Percentiles rank a stretch among this genome's conserved stretches.
phyloP scores from a whole-genome alignment of 92 coral and sea anemone species.

The Metridium senile region DNA sequence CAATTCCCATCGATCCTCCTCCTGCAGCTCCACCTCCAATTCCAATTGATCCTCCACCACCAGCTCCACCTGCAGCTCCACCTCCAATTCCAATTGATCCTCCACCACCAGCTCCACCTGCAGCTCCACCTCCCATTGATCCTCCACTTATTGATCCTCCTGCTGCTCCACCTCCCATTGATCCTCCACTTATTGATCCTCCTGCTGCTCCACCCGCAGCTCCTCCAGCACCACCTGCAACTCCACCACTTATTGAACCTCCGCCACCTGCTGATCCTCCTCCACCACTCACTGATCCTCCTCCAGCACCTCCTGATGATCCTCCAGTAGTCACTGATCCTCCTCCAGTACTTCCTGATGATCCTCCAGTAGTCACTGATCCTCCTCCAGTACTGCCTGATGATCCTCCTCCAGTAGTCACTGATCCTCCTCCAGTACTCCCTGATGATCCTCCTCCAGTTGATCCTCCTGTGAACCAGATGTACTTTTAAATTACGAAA shows the following conservation, averaged over 20 bases:
- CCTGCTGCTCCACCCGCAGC: constrained; percentile 12
- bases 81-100: background rate
- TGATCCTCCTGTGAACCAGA: constrained; percentile 10
- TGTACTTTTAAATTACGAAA: background rate
- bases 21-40: constrained; percentile 11
- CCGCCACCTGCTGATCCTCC: constrained; percentile 11
- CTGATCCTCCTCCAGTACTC: constrained; percentile 5
- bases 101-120: background rate
- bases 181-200: constrained; percentile 5
- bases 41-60: background rate
- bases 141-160: constrained; percentile 9
- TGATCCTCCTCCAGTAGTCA: background rate
- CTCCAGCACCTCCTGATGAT: constrained; percentile 10
- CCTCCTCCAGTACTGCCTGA: constrained; percentile 8
- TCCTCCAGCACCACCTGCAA: no score
- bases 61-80: constrained; percentile 3
- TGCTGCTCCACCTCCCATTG: constrained; percentile 5
- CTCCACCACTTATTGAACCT: no score
- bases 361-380: constrained; percentile 16
- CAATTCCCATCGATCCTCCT: constrained; percentile 4
- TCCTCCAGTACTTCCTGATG: constrained; percentile 5
- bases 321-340: constrained; percentile 22
- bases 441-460: constrained; percentile 1
- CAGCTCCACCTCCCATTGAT: background rate
- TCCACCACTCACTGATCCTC: no score